Conservation (phyloP, 1,140 invertebrate genomes). For the Drosophila prosaltans region DNA sequence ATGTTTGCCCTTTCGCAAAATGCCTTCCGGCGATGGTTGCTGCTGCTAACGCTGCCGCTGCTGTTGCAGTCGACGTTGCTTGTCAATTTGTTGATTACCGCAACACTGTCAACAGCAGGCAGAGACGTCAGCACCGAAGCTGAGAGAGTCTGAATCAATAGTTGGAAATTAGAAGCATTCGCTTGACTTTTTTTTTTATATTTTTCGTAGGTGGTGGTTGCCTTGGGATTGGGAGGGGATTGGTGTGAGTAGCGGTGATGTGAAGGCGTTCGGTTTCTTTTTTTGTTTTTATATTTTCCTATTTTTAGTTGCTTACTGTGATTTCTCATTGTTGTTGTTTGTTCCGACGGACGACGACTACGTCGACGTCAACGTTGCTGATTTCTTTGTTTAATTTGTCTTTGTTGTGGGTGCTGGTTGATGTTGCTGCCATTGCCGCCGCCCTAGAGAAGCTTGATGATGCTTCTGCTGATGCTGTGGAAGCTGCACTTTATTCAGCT, state of each 20-base stretch:
- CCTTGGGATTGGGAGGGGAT: slow-evolving; percentile 15
- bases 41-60: slow-evolving; percentile 20
- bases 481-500: slow-evolving; percentile 30
- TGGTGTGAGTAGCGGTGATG: slow-evolving; percentile 13
- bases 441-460: slow-evolving; percentile 1
- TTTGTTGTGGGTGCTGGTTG: slow-evolving; percentile 62
- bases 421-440: slow-evolving; percentile 2
- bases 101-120: slow-evolving; percentile 19
- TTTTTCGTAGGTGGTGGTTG: slow-evolving; percentile 39
- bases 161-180: slow-evolving; percentile 61
- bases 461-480: slow-evolving; percentile 3
- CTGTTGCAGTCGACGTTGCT: slow-evolving; percentile 12
- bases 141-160: slow-evolving; percentile 58
- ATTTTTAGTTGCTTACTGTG: slow-evolving; percentile 76
- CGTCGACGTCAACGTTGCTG: slow-evolving; percentile 33
- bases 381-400: slow-evolving; percentile 78
- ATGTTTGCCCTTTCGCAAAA: slow-evolving; percentile 70
- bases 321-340: slow-evolving; percentile 75
- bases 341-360: slow-evolving; percentile 18
- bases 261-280: slow-evolving; percentile 41
- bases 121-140: not conserved
- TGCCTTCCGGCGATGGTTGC: slow-evolving; percentile 57
- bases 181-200: slow-evolving; percentile 21
- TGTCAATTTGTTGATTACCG: slow-evolving; percentile 55
- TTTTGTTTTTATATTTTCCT: slow-evolving; percentile 46